These are phyloP conservation scores for Propsilocerus akamusi DNA, from an alignment of 1,140 invertebrate genomes.

Conservation along the genomic window DNA sequence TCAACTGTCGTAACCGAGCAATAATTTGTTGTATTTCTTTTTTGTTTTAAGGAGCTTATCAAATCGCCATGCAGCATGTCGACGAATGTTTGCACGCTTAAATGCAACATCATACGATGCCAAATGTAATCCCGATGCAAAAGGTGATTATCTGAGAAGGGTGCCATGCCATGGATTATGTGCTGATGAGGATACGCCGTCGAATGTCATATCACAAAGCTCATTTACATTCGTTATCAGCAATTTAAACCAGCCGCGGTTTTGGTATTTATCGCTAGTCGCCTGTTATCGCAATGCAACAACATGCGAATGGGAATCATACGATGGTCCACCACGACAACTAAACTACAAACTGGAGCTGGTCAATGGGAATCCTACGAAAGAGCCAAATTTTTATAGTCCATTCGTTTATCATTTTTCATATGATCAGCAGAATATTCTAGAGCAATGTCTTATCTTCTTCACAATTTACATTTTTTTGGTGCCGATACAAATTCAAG, in stretches of 20 bases:
- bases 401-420: slow-evolving; percentile 90
- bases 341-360: slow-evolving; percentile 88
- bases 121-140: slow-evolving; percentile 49
- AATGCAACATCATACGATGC: slow-evolving; percentile 68
- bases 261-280: slow-evolving; percentile 91
- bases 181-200: slow-evolving; percentile 66
- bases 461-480: slow-evolving; percentile 74
- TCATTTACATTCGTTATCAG: slow-evolving; percentile 91
- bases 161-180: slow-evolving; percentile 77
- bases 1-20: too few relatives aligned
- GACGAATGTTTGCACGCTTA: slow-evolving; percentile 68
- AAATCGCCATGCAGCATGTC: slow-evolving; percentile 50
- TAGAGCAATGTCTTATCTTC: slow-evolving; percentile 82
- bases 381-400: slow-evolving; percentile 56
- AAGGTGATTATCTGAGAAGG: slow-evolving; percentile 71
- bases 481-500: slow-evolving; percentile 77
- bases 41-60: slow-evolving; percentile 9
- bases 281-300: slow-evolving; percentile 67
- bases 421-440: slow-evolving; percentile 84
- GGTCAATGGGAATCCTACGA: slow-evolving; percentile 77
- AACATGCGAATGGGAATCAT: slow-evolving; percentile 68
- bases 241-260: slow-evolving; percentile 74
- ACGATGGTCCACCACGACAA: slow-evolving; percentile 26
- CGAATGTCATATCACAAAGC: slow-evolving; percentile 65
- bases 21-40: slow-evolving; percentile 6